Conservation (phyloP, 2,113 vertebrate species). For the Uria lomvia region DNA sequence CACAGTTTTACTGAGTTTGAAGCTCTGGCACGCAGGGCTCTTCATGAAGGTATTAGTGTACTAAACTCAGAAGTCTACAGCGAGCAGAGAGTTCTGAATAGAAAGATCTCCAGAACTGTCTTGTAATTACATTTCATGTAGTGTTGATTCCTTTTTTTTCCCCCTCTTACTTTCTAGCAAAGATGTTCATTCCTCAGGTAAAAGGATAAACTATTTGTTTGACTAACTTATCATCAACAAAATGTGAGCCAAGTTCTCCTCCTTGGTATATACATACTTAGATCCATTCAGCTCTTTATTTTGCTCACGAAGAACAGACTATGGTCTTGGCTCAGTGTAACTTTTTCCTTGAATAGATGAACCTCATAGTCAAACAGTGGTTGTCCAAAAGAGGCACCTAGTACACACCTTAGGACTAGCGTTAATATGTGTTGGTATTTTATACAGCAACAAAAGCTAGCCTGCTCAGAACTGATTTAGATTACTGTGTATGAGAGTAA, state of each 20-base stretch:
- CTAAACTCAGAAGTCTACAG: background rate
- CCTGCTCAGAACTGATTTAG: background rate
- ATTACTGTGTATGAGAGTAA: background rate
- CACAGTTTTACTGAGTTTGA: constrained; percentile 98
- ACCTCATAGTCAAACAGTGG: background rate
- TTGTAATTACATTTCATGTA: background rate
- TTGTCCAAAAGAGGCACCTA: background rate
- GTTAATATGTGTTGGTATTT: background rate
- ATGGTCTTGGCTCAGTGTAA: background rate
- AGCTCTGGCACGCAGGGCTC: constrained; percentile 89
- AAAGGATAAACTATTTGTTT: background rate
- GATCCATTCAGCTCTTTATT: background rate
- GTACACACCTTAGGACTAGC: background rate
- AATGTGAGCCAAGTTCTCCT: background rate
- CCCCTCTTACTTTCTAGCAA: background rate
- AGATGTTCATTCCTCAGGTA: background rate
- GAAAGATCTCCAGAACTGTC: background rate
- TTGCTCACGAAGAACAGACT: background rate
- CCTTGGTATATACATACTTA: background rate
- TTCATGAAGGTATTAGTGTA: constrained; percentile 88
- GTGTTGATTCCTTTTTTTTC: background rate
- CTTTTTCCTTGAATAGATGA: background rate
- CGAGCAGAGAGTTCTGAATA: background rate
- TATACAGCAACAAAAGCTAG: background rate
- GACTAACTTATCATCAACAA: background rate